Evolutionary conservation across 2,797 vertebrate species (phyloP), one percentile per base, ranked within the genome.

Genomic region (Liparis tanakae): DNA sequence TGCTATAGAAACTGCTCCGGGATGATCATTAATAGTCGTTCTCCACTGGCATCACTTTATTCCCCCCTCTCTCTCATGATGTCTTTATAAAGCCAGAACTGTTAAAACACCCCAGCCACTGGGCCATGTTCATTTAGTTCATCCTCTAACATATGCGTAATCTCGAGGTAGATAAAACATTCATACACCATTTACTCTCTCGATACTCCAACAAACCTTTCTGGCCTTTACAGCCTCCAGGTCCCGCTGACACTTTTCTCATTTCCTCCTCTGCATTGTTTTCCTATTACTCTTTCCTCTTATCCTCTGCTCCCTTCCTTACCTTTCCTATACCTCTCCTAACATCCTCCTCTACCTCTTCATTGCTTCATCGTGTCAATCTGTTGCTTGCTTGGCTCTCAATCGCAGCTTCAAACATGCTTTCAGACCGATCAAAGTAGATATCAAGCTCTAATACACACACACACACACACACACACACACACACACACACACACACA

Each of bases 161-260:
- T 86, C 80, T 58, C 36, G 76, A 67, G 67, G 68, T 70, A 56
- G 72, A 87, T 88, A 65, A 90, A 89, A 87, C 88, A 87, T 90
- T 85, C 66, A 89, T 85, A 75, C 58, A 61, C 58, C 78, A 74
- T 89, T 84, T 74, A 83, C 64, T 72, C 80, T 72, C n/a, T 67
- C 85, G 70, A 82, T 79, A 56, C 58, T 50, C 76, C 61, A 66
- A 48, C 74, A 64, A 65, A 70, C 60, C 63, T 84, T 59, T 77
- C 13, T 72, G 80, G 72, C 64, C 79, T 73, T 56, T 25, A 54
- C 70, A 78, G 80, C 85, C 89, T 73, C 62, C 79, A 86, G 86
- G 76, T 57, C 50, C 69, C 60, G 3, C 46, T 56, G 62, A 77
- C 64, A 68, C 81, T 74, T 80, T 82, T 73, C 83, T 88, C 84